Evolutionary conservation across 2,113 vertebrate species (phyloP).

Genomic region (Malurus cyaneus): DNA sequence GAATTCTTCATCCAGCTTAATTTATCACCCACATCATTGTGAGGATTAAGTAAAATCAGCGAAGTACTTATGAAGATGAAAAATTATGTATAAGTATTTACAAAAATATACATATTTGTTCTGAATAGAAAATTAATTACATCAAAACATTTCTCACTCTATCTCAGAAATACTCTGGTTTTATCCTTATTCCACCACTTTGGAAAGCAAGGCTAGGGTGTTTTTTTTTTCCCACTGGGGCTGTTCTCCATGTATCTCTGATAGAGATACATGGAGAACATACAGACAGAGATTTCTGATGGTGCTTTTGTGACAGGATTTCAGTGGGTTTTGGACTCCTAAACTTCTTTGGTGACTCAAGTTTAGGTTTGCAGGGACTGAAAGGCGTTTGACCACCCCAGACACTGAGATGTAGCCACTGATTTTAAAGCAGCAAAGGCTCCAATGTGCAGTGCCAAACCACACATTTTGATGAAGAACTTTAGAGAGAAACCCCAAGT

Average conservation of each 20-base stretch:
- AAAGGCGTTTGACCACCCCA: background rate
- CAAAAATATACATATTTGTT: background rate
- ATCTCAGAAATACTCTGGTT: background rate
- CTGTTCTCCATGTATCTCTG: background rate
- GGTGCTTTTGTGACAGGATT: background rate
- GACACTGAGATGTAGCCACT: background rate
- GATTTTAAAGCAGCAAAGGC: background rate
- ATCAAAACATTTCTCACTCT: background rate
- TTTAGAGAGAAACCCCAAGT: background rate
- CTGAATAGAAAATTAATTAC: background rate
- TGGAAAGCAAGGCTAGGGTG: background rate
- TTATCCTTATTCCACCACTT: background rate
- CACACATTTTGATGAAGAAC: background rate
- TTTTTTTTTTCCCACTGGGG: background rate
- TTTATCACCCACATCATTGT: background rate
- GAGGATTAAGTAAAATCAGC: conserved; percentile 7
- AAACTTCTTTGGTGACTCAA: background rate
- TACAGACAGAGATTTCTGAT: background rate
- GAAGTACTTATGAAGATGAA: conserved; percentile 26
- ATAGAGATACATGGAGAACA: background rate
- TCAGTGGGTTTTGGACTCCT: background rate
- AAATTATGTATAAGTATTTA: background rate
- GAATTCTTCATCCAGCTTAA: conserved; percentile 4
- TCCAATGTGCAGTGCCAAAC: background rate
- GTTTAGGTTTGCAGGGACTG: background rate